Conservation (phyloP, 2,888 invertebrate species). For the Ariolimax columbianus region DNA sequence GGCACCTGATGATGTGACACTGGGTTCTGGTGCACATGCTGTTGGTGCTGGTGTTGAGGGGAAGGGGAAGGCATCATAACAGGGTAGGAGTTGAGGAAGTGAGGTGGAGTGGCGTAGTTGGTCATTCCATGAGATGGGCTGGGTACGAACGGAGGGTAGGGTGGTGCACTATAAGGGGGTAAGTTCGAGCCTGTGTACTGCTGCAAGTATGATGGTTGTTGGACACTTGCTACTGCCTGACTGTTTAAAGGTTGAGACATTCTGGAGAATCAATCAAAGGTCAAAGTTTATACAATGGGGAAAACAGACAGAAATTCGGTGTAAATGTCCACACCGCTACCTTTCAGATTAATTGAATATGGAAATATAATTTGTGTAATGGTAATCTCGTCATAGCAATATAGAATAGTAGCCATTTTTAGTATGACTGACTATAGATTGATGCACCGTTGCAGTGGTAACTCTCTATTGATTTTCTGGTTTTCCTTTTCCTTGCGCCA, state of each 20-base stretch:
- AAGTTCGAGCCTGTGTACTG: conserved; percentile 10
- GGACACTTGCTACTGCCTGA: conserved; percentile 24
- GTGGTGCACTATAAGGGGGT: not conserved
- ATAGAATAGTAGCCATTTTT: no score
- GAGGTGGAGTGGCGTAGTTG: conserved; percentile 31
- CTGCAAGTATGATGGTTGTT: conserved; percentile 16
- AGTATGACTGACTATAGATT: no score
- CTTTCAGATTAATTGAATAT: no score
- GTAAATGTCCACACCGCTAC: no score
- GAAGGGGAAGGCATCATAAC: conserved; percentile 37
- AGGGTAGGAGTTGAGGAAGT: conserved; percentile 26
- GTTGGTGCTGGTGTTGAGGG: not conserved
- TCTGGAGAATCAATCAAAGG: conserved; percentile 31
- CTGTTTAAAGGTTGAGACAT: conserved; percentile 8
- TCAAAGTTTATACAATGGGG: not conserved
- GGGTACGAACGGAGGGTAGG: conserved; percentile 4
- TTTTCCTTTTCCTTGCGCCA: no score
- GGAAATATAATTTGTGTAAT: no score
- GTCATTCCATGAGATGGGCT: not conserved
- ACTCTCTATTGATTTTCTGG: no score
- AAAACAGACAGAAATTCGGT: not conserved
- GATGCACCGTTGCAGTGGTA: no score
- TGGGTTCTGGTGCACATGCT: not conserved
- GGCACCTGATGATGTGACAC: not conserved
- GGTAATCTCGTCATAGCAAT: no score